Evolutionary conservation across 2,113 vertebrate genomes (phyloP).

Genomic region (Capra hircus): DNA sequence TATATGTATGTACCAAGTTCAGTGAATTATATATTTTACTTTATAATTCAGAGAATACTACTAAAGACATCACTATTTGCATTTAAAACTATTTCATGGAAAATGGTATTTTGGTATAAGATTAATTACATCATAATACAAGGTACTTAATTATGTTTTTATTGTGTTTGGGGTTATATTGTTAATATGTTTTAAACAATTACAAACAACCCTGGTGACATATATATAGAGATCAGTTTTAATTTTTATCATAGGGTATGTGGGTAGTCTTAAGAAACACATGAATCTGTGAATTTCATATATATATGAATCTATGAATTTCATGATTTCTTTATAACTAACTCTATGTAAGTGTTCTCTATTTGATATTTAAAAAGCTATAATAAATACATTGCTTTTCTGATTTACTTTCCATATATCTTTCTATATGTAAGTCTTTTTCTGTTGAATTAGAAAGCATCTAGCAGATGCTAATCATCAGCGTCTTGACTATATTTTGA

Average conservation of each 20-base stretch:
- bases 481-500: not conserved
- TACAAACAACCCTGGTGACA: not conserved
- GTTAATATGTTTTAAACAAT: not conserved
- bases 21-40: not conserved
- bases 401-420: not conserved
- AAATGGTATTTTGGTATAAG: not conserved
- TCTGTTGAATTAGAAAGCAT: not conserved
- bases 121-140: not conserved
- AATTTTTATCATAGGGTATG: not conserved
- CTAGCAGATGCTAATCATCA: not conserved
- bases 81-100: not conserved
- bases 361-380: not conserved
- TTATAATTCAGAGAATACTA: not conserved
- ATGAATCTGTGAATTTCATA: not conserved
- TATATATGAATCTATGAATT: not conserved
- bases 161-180: not conserved
- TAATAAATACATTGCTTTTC: not conserved
- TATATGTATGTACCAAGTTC: slow-evolving; percentile 1
- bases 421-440: not conserved
- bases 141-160: not conserved
- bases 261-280: not conserved
- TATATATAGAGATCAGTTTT: not conserved
- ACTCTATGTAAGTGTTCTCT: not conserved
- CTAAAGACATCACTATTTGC: not conserved
- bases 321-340: not conserved